Percentiles rank a stretch among this genome's conserved stretches.
Evolutionary conservation across 2,113 vertebrate genomes (phyloP).

Genomic region (Columbina picui): DNA sequence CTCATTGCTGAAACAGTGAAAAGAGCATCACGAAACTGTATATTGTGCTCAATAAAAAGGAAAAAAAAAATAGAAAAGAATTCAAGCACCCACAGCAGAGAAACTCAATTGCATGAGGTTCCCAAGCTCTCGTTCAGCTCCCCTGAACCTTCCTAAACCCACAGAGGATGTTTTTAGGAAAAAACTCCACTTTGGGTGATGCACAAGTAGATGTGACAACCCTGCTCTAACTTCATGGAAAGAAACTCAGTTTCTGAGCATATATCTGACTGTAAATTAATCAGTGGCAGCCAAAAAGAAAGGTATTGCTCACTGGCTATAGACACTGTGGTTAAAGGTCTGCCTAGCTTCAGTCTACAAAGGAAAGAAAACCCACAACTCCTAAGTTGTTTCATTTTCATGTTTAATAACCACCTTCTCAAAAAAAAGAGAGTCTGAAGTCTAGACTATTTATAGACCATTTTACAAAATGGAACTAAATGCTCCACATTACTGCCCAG

Average conservation of each 20-base stretch:
- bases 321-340: neutral
- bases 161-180: neutral
- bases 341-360: neutral
- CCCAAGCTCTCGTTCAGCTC: neutral
- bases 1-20: neutral
- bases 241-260: neutral
- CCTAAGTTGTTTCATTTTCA: neutral
- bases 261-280: neutral
- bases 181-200: neutral
- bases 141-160: neutral
- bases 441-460: neutral
- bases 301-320: neutral
- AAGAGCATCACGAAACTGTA: neutral
- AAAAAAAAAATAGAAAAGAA: neutral
- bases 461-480: neutral
- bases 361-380: neutral
- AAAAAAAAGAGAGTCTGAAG: neutral
- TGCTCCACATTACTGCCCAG: neutral
- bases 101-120: rapidly evolving
- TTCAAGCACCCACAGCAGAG: neutral
- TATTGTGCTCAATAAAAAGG: neutral
- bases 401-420: neutral
- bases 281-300: neutral
- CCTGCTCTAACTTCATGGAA: neutral
- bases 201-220: neutral